Conservation (phyloP, 1,140 invertebrate genomes). For the Asobara japonica region DNA sequence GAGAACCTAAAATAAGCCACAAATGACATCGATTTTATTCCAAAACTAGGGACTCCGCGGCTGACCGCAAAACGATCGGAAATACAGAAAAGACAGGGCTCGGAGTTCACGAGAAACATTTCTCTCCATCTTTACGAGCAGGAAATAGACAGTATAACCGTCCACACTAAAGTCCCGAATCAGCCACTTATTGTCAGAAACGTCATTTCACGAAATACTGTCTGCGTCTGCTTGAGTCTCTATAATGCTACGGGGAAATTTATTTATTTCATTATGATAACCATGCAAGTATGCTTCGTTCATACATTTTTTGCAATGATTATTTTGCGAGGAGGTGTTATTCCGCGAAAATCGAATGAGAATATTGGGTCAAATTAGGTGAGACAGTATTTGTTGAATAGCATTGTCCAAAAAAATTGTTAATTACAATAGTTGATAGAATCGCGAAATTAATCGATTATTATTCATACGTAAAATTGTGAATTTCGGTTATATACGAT, state of each 20-base stretch:
- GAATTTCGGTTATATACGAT: too few relatives aligned
- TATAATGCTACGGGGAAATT: background rate
- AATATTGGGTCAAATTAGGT: too few relatives aligned
- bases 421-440: too few relatives aligned
- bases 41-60: conserved; percentile 21
- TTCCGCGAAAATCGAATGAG: background rate
- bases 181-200: conserved; percentile 46
- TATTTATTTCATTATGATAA: background rate
- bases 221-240: background rate
- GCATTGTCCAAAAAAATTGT: too few relatives aligned
- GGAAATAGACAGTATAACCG: conserved; percentile 49
- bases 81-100: conserved; percentile 48
- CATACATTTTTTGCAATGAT: too few relatives aligned
- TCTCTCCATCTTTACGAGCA: conserved; percentile 45
- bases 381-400: too few relatives aligned
- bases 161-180: conserved; percentile 24
- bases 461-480: too few relatives aligned
- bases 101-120: conserved; percentile 46
- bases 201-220: conserved; percentile 46
- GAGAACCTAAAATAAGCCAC: background rate
- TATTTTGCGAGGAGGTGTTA: too few relatives aligned
- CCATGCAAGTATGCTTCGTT: too few relatives aligned
- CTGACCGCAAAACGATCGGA: conserved; percentile 61
- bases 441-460: too few relatives aligned
- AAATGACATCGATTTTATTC: conserved; percentile 6